Conservation (phyloP, 2,888 invertebrate species). For the Cryptus viduatorius region DNA sequence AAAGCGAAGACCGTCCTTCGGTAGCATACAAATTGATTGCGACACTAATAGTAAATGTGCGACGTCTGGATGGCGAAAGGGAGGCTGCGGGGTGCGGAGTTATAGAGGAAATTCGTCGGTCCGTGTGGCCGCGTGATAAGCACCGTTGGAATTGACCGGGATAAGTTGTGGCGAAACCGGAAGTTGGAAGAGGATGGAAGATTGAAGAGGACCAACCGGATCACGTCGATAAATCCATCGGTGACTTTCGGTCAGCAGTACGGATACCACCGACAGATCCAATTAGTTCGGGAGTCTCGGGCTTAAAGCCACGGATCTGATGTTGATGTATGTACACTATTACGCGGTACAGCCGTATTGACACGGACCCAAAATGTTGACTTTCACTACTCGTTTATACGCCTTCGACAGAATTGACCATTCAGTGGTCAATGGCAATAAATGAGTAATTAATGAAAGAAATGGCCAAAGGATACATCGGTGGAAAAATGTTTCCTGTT, state of each 20-base stretch:
- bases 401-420: neutral
- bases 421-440: too few relatives aligned
- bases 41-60: constrained; percentile 52
- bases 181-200: constrained; percentile 28
- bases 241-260: constrained; percentile 59
- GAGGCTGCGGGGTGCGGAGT: constrained; percentile 4
- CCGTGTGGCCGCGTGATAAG: constrained; percentile 37
- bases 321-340: constrained; percentile 10
- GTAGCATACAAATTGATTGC: constrained; percentile 53
- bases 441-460: too few relatives aligned
- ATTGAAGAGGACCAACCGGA: constrained; percentile 34
- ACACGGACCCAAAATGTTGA: neutral
- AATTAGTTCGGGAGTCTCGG: constrained; percentile 57
- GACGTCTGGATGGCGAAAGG: constrained; percentile 42
- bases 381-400: neutral
- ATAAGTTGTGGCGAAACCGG: constrained; percentile 55
- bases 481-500: too few relatives aligned
- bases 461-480: too few relatives aligned
- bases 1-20: neutral
- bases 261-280: constrained; percentile 62
- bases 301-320: constrained; percentile 33
- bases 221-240: constrained; percentile 63
- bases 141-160: constrained; percentile 50
- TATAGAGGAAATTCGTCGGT: constrained; percentile 33
- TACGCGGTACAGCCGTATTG: neutral